Base-by-base conservation (phyloP, 2,888 invertebrate species). In the Synanthedon myopaeformis region DNA sequence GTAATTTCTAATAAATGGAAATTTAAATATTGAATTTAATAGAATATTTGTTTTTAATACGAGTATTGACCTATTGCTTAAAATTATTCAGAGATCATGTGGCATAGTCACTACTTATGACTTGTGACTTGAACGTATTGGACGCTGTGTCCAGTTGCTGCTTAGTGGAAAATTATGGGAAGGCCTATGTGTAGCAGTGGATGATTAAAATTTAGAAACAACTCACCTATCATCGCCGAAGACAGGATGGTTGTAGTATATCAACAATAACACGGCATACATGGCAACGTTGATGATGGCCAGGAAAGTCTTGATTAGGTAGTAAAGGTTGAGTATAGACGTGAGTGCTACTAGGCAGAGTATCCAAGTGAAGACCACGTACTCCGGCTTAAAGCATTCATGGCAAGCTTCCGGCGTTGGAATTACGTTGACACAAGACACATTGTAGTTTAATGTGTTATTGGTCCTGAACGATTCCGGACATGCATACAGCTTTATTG, bases 361-460 rank as follows among this genome's bases (percentile, higher is more conserved):
- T 53, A 98, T 93, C 94, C 97, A 97, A 3, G 96, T 96, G 81
- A 96, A 97, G 3, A 97, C 95, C 12, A 96, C 92, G 70, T 97
- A 97, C 77, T 98, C 96, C 0, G 94, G 93, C 62, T 91, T 90
- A 51, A 89, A 83, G 64, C 94, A 94, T 51, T 87, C 83, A 0
- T 62, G 70, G 42, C 35, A 50, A 10, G 42, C 53, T 11, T 53
- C 42, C 8, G 19, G 11, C 2, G 23, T 17, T 12, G 19, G 51
- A 6, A 14, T 13, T 0, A 49, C 23, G 8, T 53, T 55, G 51
- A 51, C 11, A 41, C 58, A 59, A 3, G 57, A 51, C 0, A 17
- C 42, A 6, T 51, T 56, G 5, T 54, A 42, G 42, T n/a, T 23
- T 52, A 49, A 5, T n/a, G 35, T 51, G 4, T 1, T 3, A 17